phyloP scores from a whole-genome alignment of 2,888 invertebrate species.

The Synanthedon vespiformis region DNA sequence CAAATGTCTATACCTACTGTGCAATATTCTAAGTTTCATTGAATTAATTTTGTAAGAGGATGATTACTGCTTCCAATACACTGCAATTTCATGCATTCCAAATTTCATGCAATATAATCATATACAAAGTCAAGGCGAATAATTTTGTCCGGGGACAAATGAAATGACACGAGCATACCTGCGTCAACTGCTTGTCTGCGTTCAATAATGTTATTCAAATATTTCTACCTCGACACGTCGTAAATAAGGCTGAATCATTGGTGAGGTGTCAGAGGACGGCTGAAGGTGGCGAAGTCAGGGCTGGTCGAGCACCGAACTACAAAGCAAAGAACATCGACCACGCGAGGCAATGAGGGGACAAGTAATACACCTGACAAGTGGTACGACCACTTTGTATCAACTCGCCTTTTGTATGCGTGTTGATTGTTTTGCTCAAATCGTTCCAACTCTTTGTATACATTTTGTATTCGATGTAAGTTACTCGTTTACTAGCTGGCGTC shows the following conservation, averaged over 20 bases:
- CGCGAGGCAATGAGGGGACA: not conserved
- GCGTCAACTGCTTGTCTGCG: too few relatives aligned
- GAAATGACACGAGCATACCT: too few relatives aligned
- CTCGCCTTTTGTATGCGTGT: not conserved
- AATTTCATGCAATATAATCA: too few relatives aligned
- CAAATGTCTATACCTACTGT: too few relatives aligned
- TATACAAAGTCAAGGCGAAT: too few relatives aligned
- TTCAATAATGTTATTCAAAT: too few relatives aligned
- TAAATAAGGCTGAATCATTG: slow-evolving; percentile 26
- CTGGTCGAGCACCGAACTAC: slow-evolving; percentile 2
- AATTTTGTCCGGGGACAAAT: too few relatives aligned
- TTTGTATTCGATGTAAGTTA: not conserved
- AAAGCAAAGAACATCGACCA: slow-evolving; percentile 1
- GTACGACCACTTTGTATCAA: not conserved
- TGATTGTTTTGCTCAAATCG: not conserved
- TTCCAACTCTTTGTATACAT: not conserved
- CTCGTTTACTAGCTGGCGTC: too few relatives aligned
- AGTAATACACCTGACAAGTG: not conserved
- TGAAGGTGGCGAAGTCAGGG: slow-evolving; percentile 27
- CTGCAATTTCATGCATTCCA: too few relatives aligned
- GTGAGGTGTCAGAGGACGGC: slow-evolving; percentile 17
- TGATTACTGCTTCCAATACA: too few relatives aligned
- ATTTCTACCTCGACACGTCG: slow-evolving; percentile 2
- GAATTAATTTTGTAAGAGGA: too few relatives aligned
- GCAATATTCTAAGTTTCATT: too few relatives aligned